Conservation (phyloP, 2,797 vertebrate species). For the Myripristis murdjan region DNA sequence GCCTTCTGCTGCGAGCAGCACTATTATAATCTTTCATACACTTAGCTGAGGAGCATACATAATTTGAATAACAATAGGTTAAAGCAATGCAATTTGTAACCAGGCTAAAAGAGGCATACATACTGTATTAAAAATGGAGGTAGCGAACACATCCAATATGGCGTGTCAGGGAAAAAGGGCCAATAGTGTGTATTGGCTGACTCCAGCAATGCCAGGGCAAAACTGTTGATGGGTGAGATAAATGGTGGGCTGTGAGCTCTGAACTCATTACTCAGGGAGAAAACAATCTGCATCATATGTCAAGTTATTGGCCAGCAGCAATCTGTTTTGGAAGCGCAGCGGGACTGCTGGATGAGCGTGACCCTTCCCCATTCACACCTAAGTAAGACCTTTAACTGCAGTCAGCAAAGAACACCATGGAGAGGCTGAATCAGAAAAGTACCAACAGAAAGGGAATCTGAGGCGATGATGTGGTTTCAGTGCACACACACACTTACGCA, state of each 20-base stretch:
- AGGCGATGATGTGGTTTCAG: constrained; percentile 14
- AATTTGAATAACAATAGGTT: constrained; percentile 77
- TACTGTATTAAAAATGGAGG: constrained; percentile 49
- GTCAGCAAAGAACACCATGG: constrained; percentile 42
- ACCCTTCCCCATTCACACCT: constrained; percentile 45
- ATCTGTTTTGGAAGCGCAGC: constrained; percentile 40
- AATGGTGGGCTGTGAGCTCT: constrained; percentile 63
- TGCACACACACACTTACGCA: neutral
- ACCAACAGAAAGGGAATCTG: constrained; percentile 25
- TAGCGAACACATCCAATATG: constrained; percentile 5
- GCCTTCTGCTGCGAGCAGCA: constrained; percentile 63
- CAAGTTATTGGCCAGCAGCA: constrained; percentile 60
- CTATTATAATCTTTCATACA: constrained; percentile 69
- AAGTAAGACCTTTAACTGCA: constrained; percentile 15
- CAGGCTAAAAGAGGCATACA: constrained; percentile 39
- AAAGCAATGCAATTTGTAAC: constrained; percentile 69
- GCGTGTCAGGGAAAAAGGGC: constrained; percentile 19
- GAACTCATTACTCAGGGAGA: constrained; percentile 72
- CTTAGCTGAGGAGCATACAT: constrained; percentile 66
- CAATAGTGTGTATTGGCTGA: constrained; percentile 40
- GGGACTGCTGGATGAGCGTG: constrained; percentile 17
- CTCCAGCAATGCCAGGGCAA: constrained; percentile 33
- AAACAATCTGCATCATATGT: constrained; percentile 76
- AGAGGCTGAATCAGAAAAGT: constrained; percentile 46
- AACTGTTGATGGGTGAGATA: constrained; percentile 63